phyloP scores from a whole-genome alignment of 2,797 vertebrate genomes.

The Myotis vivesi region DNA sequence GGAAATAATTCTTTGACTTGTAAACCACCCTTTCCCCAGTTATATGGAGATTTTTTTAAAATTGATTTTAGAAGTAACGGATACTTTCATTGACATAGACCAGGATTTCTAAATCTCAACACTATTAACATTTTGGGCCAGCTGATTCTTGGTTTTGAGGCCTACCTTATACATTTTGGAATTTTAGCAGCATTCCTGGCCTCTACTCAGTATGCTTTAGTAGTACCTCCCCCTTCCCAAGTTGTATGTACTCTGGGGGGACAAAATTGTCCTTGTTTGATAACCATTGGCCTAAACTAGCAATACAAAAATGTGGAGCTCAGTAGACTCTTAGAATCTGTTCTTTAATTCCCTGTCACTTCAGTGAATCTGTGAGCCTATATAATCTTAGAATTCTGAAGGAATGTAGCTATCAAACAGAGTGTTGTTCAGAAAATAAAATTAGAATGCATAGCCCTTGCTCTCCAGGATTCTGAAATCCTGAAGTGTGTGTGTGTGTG shows the following conservation, averaged over 20 bases:
- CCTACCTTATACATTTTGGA: not conserved
- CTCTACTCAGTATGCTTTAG: not conserved
- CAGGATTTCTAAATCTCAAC: not conserved
- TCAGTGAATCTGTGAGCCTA: not conserved
- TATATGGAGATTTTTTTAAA: not conserved
- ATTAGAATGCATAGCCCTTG: not conserved
- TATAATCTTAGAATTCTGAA: not conserved
- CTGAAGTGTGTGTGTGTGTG: not conserved
- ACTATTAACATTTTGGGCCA: not conserved
- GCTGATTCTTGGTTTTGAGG: not conserved
- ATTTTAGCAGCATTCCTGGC: not conserved
- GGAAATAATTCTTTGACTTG: not conserved
- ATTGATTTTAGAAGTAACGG: not conserved
- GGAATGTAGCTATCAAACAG: not conserved
- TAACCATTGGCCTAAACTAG: not conserved
- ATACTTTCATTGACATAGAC: not conserved
- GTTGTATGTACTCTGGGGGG: rapidly evolving
- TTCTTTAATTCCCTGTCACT: not conserved
- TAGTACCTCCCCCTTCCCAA: rapidly evolving
- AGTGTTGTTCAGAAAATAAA: not conserved
- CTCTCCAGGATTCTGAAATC: not conserved
- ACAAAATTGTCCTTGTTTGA: not conserved
- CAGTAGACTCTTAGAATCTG: not conserved
- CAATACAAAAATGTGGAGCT: not conserved
- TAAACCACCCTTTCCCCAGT: not conserved